Conservation (phyloP, 2,113 vertebrate species). For the Crypturellus undulatus region DNA sequence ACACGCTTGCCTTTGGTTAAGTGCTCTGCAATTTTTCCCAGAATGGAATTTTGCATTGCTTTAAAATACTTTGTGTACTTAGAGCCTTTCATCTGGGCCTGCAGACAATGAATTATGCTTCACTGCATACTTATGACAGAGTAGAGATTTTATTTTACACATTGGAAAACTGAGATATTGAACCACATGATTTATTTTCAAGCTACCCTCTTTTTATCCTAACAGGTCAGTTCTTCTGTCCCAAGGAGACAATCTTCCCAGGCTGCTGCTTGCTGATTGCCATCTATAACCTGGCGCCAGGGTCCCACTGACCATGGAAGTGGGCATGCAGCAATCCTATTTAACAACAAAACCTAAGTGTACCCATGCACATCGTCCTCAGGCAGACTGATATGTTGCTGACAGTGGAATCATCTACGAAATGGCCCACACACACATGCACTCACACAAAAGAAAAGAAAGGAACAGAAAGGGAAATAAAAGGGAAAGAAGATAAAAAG, state of each 20-base stretch:
- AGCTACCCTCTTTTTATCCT: not conserved
- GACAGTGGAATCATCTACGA: not conserved
- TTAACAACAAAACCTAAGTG: not conserved
- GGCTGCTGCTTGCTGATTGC: not conserved
- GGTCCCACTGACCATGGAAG: not conserved
- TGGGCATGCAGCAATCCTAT: accelerated
- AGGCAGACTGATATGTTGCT: not conserved
- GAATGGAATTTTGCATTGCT: conserved; percentile 22
- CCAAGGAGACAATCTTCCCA: not conserved
- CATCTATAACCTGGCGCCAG: not conserved
- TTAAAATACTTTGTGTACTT: not conserved
- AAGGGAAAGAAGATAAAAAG: no score
- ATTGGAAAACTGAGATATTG: not conserved
- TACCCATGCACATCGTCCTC: accelerated
- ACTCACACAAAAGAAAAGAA: not conserved
- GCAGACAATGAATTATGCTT: not conserved
- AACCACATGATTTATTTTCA: not conserved
- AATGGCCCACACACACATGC: not conserved
- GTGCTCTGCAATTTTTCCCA: not conserved
- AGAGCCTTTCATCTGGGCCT: not conserved
- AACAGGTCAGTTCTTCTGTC: not conserved
- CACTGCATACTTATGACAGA: not conserved
- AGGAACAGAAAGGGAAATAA: no score
- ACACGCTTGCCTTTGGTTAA: not conserved
- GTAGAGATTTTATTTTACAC: not conserved